A percentile compares a stretch with the other conserved stretches of the same genome.
These are phyloP conservation scores for Lochmaea crataegi DNA, from an alignment of 2,888 invertebrate species.

Conservation along the genomic window DNA sequence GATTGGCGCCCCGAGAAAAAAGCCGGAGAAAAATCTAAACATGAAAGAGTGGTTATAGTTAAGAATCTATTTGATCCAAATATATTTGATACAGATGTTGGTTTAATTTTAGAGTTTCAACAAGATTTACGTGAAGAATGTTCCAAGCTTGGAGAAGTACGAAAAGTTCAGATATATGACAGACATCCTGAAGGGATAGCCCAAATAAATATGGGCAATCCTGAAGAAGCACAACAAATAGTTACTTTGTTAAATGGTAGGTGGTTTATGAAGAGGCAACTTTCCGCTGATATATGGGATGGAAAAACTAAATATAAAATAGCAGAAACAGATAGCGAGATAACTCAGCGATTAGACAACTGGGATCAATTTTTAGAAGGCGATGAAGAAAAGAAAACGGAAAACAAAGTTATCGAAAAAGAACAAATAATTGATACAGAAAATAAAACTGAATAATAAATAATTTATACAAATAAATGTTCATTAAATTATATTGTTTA, in stretches of 20 bases:
- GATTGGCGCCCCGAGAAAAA: slow-evolving; percentile 97
- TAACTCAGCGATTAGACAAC: slow-evolving; percentile 81
- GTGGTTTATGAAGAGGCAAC: slow-evolving; percentile 88
- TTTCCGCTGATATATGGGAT: slow-evolving; percentile 93
- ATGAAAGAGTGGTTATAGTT: slow-evolving; percentile 91
- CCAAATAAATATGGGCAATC: slow-evolving; percentile 88
- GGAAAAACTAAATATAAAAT: slow-evolving; percentile 90
- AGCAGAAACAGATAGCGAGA: slow-evolving; percentile 90
- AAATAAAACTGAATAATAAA: neutral
- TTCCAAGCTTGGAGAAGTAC: slow-evolving; percentile 89
- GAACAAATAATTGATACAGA: neutral
- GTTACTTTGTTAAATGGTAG: slow-evolving; percentile 88
- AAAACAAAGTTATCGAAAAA: slow-evolving; percentile 6
- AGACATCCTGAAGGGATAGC: slow-evolving; percentile 95
- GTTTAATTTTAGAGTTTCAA: slow-evolving; percentile 89
- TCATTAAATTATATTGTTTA: neutral
- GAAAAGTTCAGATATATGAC: slow-evolving; percentile 92
- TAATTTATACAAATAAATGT: neutral
- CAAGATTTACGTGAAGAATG: slow-evolving; percentile 92
- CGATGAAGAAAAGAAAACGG: slow-evolving; percentile 57
- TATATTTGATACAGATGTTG: slow-evolving; percentile 90
- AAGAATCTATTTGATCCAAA: slow-evolving; percentile 92
- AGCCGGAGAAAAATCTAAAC: slow-evolving; percentile 85
- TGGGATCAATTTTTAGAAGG: slow-evolving; percentile 89
- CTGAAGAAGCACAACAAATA: slow-evolving; percentile 93